phyloP scores from a whole-genome alignment of 1,140 invertebrate genomes.

The Dysdera silvatica region DNA sequence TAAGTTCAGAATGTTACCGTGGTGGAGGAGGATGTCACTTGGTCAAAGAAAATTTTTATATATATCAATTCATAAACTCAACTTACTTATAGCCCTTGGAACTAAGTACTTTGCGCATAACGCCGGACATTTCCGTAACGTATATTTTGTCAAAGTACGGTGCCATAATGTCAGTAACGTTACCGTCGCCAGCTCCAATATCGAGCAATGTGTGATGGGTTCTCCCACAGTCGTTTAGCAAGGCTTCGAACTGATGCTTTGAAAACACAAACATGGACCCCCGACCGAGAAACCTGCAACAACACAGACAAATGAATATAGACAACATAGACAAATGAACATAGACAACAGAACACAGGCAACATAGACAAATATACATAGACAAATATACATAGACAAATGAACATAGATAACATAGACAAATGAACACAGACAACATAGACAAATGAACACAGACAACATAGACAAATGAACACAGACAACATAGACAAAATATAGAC shows the following conservation, averaged over 20 bases:
- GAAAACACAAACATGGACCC: slow-evolving; percentile 93
- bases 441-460: too few relatives aligned
- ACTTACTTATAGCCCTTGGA: slow-evolving; percentile 67
- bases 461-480: too few relatives aligned
- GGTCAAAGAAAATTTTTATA: too few relatives aligned
- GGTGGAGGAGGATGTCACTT: too few relatives aligned
- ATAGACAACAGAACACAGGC: too few relatives aligned
- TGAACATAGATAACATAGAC: too few relatives aligned
- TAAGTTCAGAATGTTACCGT: not conserved
- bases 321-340: not conserved
- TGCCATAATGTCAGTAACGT: slow-evolving; percentile 67
- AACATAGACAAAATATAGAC: too few relatives aligned
- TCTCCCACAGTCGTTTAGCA: slow-evolving; percentile 47
- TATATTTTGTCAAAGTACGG: slow-evolving; percentile 55
- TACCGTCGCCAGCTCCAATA: slow-evolving; percentile 84
- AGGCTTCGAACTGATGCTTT: slow-evolving; percentile 57
- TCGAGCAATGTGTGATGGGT: slow-evolving; percentile 55
- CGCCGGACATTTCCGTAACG: slow-evolving; percentile 75
- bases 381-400: too few relatives aligned
- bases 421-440: too few relatives aligned
- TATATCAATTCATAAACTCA: too few relatives aligned
- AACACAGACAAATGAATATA: not conserved
- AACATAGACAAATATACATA: too few relatives aligned
- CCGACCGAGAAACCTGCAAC: slow-evolving; percentile 38
- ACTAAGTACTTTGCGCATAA: slow-evolving; percentile 65